Evolutionary conservation across 2,113 vertebrate species (phyloP).

Genomic region (Ranitomeya imitator): DNA sequence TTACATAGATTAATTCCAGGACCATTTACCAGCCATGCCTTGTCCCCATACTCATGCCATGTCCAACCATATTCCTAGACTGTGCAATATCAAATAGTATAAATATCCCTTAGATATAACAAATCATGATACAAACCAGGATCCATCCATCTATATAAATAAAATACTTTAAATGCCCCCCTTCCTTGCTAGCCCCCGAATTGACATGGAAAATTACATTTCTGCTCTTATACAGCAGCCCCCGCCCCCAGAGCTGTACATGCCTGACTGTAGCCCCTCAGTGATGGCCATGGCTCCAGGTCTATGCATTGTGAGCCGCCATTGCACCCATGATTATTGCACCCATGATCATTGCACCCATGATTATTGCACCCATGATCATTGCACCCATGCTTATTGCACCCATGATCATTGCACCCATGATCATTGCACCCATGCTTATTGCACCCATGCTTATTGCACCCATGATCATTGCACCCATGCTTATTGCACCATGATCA

Average conservation of each 20-base stretch:
- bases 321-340: not conserved
- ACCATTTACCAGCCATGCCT: not conserved
- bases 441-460: too few species aligned
- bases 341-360: too few species aligned
- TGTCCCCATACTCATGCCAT: not conserved
- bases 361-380: too few species aligned
- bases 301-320: not conserved
- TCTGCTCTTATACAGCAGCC: not conserved
- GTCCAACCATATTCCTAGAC: not conserved
- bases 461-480: not conserved
- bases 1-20: not conserved
- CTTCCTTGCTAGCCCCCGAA: not conserved
- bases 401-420: too few species aligned
- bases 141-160: not conserved
- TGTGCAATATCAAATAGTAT: not conserved
- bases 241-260: constrained; percentile 17
- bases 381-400: not conserved
- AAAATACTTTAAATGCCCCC: not conserved
- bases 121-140: not conserved
- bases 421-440: too few species aligned
- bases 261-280: not conserved
- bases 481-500: too few species aligned
- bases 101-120: not conserved
- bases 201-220: not conserved
- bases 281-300: not conserved